Base-by-base conservation (phyloP, 1,140 invertebrate genomes). In the Drosophila lacteicornis region DNA sequence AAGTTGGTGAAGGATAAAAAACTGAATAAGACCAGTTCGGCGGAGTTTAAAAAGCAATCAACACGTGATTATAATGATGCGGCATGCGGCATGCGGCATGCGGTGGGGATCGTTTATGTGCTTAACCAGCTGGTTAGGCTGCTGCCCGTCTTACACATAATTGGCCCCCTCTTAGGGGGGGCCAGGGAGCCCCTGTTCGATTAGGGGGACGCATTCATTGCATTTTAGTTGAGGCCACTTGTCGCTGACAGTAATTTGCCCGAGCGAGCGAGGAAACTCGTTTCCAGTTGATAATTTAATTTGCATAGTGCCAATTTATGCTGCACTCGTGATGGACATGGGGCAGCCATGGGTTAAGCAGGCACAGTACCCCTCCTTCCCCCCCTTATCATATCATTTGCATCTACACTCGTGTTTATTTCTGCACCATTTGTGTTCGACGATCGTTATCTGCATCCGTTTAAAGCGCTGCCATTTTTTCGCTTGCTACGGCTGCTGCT, bases 381-480 rank as follows among this genome's bases (percentile, higher is more conserved):
- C 49, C 49, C 51, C 49, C 81, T 90, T 90, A 90, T 90, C 85
- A 85, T 68, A 79, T 90, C 81, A 90, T 90, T 90, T 90, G 85
- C 85, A 90, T 90, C 85, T 90, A 90, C 86, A 90, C 85, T 90
- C 85, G 85, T 90, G 85, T 90, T 90, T 90, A 90, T 90, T 90
- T 90, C 85, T 90, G 85, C 85, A 90, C 85, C 85, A 90, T 90
- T 90, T 90, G 85, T 90, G 85, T 90, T 90, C 85, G 85, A 90
- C 85, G 85, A 90, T 90, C 85, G 85, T 90, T 90, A 90, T 90
- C 85, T 90, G 85, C 85, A 90, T 90, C 85, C 85, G 85, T 90
- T 90, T 90, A 90, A 90, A 79, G 83, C 69, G 77, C 83, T 77
- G 74, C 57, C 74, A 69, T 77, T 77, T 67, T 51, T 71, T 71